phyloP scores from a whole-genome alignment of 2,888 invertebrate species.

The Gandaritis pyraliata region DNA sequence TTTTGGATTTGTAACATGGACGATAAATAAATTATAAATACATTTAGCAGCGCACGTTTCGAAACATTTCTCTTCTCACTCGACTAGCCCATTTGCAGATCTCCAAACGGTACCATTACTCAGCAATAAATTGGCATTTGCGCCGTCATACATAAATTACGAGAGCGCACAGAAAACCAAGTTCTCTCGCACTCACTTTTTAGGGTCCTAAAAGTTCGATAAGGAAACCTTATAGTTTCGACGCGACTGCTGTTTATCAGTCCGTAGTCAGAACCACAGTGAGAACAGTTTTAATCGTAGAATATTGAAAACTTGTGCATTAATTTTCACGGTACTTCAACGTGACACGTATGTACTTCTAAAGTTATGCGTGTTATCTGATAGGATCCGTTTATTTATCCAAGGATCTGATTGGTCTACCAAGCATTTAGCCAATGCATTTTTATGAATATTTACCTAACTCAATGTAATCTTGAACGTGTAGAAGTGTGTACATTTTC shows the following conservation, averaged over 20 bases:
- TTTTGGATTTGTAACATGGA: slow-evolving; percentile 73
- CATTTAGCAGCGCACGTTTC: slow-evolving; percentile 78
- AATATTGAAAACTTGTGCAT: not conserved
- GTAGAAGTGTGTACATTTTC: too few relatives aligned
- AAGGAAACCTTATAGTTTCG: slow-evolving; percentile 2
- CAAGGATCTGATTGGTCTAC: too few relatives aligned
- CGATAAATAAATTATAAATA: slow-evolving; percentile 83
- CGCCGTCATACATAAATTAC: slow-evolving; percentile 84
- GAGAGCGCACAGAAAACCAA: slow-evolving; percentile 75
- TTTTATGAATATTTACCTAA: slow-evolving; percentile 36
- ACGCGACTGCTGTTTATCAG: too few relatives aligned
- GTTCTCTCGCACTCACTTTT: slow-evolving; percentile 74
- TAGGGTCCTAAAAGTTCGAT: slow-evolving; percentile 37
- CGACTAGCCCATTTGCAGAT: slow-evolving; percentile 83
- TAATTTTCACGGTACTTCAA: too few relatives aligned
- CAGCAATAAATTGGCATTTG: slow-evolving; percentile 84
- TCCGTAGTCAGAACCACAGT: too few relatives aligned
- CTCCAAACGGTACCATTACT: slow-evolving; percentile 83
- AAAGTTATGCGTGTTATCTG: too few relatives aligned
- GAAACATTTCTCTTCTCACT: slow-evolving; percentile 81
- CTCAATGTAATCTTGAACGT: slow-evolving; percentile 51
- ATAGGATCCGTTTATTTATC: too few relatives aligned
- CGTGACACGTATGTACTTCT: too few relatives aligned
- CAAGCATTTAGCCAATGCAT: too few relatives aligned
- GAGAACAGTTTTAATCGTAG: too few relatives aligned